Conservation (phyloP, 2,888 invertebrate species). For the Sympetrum striolatum region DNA sequence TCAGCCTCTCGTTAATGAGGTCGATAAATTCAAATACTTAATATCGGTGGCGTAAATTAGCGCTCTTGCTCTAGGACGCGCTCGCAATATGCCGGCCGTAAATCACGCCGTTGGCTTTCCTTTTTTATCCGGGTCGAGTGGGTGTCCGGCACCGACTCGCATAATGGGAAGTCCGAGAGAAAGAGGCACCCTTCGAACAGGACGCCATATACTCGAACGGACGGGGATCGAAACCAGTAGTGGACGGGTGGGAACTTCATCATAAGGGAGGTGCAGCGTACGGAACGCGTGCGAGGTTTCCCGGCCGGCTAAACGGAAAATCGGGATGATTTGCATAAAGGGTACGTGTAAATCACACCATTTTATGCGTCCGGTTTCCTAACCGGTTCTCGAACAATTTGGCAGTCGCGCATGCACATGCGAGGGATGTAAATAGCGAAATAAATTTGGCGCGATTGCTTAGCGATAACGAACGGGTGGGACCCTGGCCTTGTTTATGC, state of each 20-base stretch:
- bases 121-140: not conserved
- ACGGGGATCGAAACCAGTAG: not conserved
- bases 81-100: slow-evolving; percentile 20
- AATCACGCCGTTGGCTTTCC: not conserved
- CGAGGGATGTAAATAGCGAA: too few relatives aligned
- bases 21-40: slow-evolving; percentile 11
- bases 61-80: not conserved
- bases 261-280: not conserved
- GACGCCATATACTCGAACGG: not conserved
- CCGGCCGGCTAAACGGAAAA: not conserved
- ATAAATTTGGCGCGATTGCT: too few relatives aligned
- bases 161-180: not conserved
- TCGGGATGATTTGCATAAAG: not conserved
- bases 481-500: too few relatives aligned
- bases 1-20: slow-evolving; percentile 1
- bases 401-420: too few relatives aligned
- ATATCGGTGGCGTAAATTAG: slow-evolving; percentile 16
- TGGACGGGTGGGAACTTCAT: not conserved
- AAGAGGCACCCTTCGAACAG: not conserved
- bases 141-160: not conserved
- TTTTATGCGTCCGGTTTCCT: not conserved
- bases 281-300: not conserved
- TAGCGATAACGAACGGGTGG: too few relatives aligned
- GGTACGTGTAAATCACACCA: not conserved
- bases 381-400: too few relatives aligned